These are phyloP conservation scores for Melanostoma mellinum DNA, from an alignment of 2,888 invertebrate species.

Conservation along the genomic window DNA sequence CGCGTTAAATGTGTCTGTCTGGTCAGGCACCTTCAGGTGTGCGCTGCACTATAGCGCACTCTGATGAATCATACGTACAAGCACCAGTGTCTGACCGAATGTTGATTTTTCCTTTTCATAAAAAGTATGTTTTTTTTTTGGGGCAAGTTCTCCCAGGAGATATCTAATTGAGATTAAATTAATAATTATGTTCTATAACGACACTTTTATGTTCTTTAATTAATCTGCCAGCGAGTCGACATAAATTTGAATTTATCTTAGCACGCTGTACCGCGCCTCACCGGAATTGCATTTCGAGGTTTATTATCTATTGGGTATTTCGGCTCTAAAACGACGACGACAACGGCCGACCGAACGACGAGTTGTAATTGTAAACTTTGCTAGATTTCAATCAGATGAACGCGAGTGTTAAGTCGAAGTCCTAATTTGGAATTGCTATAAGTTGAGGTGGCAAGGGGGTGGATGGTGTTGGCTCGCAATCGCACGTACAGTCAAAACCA, in stretches of 20 bases:
- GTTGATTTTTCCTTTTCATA: not conserved
- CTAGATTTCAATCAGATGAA: conserved; percentile 74
- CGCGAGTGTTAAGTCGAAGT: conserved; percentile 34
- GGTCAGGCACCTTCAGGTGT: conserved; percentile 58
- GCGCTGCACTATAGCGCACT: conserved; percentile 23
- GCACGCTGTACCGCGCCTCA: conserved; percentile 20
- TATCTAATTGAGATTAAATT: conserved; percentile 81
- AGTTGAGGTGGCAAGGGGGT: conserved; percentile 31
- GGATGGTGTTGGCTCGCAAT: not conserved
- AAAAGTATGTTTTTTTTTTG: not conserved
- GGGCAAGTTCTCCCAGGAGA: conserved; percentile 52
- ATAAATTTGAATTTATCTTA: conserved; percentile 74
- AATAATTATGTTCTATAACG: conserved; percentile 81
- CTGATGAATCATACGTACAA: conserved; percentile 60
- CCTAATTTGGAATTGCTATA: conserved; percentile 45
- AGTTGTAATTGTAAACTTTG: conserved; percentile 69
- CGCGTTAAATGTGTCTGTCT: conserved; percentile 49
- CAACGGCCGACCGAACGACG: conserved; percentile 2
- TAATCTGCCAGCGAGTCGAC: conserved; percentile 76
- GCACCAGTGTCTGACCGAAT: conserved; percentile 10
- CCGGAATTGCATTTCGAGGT: conserved; percentile 25
- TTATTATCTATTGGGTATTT: not conserved
- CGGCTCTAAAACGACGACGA: not conserved
- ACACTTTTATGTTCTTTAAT: conserved; percentile 82
- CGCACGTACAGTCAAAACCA: not conserved